Evolutionary conservation across 1,140 invertebrate genomes (phyloP).

Genomic region (Drosophila mayri): DNA sequence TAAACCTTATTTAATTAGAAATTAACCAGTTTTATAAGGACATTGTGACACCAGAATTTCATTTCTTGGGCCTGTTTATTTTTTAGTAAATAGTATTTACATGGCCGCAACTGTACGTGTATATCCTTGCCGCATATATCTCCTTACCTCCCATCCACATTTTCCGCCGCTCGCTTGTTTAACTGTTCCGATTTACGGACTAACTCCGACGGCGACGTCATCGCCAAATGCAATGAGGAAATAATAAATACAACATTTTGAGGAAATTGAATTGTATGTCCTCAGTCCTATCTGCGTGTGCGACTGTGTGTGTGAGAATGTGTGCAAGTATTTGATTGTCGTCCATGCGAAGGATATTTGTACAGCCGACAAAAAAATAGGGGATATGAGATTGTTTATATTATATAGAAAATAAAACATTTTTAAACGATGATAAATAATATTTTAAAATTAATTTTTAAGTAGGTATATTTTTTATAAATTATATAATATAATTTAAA

Average conservation of each 20-base stretch:
- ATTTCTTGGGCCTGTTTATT: not conserved
- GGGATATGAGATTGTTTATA: too few species aligned
- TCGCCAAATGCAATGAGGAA: constrained; percentile 77
- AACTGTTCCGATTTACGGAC: constrained; percentile 81
- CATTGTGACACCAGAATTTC: not conserved
- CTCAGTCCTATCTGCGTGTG: constrained; percentile 48
- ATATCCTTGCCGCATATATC: constrained; percentile 3
- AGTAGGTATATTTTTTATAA: not conserved
- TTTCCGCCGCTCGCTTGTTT: constrained; percentile 33
- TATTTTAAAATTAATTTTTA: too few species aligned
- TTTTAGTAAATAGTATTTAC: not conserved
- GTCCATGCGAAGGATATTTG: constrained; percentile 28
- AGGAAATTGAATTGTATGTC: constrained; percentile 82
- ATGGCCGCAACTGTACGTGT: constrained; percentile 21
- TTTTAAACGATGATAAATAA: too few species aligned
- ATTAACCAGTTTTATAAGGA: too few species aligned
- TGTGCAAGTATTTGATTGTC: constrained; percentile 42
- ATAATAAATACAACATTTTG: constrained; percentile 84
- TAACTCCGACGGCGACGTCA: constrained; percentile 56
- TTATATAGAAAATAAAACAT: not conserved
- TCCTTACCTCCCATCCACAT: not conserved
- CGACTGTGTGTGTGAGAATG: constrained; percentile 2
- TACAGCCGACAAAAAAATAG: constrained; percentile 47
- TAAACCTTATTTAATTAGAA: not conserved
- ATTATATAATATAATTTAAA: too few species aligned